These are phyloP conservation scores for Cabera pusaria DNA, from an alignment of 2,888 invertebrate genomes.

Conservation along the genomic window DNA sequence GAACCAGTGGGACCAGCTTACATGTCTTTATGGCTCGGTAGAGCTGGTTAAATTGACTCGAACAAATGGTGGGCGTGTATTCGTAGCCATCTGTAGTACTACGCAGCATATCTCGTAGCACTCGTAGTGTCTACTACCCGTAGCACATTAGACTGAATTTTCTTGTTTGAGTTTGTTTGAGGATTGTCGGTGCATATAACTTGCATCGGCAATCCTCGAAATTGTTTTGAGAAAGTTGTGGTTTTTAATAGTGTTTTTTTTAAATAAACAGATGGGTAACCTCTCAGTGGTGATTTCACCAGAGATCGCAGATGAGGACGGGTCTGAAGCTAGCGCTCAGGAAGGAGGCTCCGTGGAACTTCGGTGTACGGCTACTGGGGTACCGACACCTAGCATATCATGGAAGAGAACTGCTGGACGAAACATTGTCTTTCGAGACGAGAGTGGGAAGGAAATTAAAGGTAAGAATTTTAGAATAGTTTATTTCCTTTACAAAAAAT, in stretches of 20 bases:
- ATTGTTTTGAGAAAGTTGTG: too few relatives aligned
- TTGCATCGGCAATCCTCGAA: too few relatives aligned
- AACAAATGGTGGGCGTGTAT: constrained; percentile 41
- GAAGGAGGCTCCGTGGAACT: constrained; percentile 92
- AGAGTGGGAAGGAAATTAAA: constrained; percentile 85
- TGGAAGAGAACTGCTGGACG: constrained; percentile 92
- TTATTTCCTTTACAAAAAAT: too few relatives aligned
- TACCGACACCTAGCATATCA: constrained; percentile 89
- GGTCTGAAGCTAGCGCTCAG: constrained; percentile 87
- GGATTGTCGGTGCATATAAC: too few relatives aligned
- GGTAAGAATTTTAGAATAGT: constrained; percentile 75
- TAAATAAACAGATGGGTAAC: constrained; percentile 92
- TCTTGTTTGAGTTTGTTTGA: too few relatives aligned
- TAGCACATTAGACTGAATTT: constrained; percentile 3
- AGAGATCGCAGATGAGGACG: constrained; percentile 87
- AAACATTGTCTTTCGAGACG: constrained; percentile 89
- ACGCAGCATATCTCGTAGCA: constrained; percentile 30
- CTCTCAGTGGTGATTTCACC: constrained; percentile 94
- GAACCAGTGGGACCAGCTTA: too few relatives aligned
- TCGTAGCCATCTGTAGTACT: constrained; percentile 31
- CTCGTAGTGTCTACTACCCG: constrained; percentile 10
- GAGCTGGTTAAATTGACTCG: constrained; percentile 39
- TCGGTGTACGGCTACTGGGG: constrained; percentile 90
- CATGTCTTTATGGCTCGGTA: constrained; percentile 36
- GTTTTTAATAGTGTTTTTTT: too few relatives aligned